phyloP scores from a whole-genome alignment of 2,888 invertebrate genomes.

The Capitulum mitella region DNA sequence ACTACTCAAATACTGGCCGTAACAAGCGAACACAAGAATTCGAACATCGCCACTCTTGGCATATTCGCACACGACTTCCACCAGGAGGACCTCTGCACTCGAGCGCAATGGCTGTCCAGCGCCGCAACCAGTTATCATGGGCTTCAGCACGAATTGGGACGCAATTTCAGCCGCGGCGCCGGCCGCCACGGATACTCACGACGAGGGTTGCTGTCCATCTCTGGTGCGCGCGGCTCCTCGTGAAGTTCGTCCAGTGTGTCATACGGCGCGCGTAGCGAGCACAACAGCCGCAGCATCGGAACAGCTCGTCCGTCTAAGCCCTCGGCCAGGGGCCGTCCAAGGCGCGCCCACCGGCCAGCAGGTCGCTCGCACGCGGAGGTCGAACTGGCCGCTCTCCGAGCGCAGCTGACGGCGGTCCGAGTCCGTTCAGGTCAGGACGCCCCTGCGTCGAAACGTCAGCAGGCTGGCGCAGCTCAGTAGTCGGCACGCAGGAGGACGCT shows the following conservation, averaged over 20 bases:
- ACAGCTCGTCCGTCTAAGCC: too few species aligned
- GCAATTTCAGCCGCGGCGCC: background rate
- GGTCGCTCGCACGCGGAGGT: too few species aligned
- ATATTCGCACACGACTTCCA: background rate
- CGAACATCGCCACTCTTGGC: background rate
- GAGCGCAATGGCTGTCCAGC: background rate
- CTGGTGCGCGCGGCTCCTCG: background rate
- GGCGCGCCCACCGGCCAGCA: too few species aligned
- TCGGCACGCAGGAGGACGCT: too few species aligned
- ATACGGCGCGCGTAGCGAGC: constrained; percentile 12
- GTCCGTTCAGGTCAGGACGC: too few species aligned
- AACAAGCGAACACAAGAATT: background rate
- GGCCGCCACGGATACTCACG: background rate
- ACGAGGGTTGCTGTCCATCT: background rate
- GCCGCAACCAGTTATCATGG: too few species aligned
- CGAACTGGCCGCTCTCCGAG: too few species aligned
- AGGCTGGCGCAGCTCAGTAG: too few species aligned
- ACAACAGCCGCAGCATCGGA: constrained; percentile 11
- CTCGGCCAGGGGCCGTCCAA: too few species aligned
- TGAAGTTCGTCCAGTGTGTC: background rate
- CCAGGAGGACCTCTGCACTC: background rate
- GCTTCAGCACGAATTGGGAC: background rate
- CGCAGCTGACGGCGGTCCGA: too few species aligned
- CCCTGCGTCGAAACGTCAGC: too few species aligned
- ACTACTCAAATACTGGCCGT: background rate